Evolutionary conservation across 2,797 vertebrate species (phyloP), one percentile per base, ranked within the genome.

Genomic region (Lates japonicus): DNA sequence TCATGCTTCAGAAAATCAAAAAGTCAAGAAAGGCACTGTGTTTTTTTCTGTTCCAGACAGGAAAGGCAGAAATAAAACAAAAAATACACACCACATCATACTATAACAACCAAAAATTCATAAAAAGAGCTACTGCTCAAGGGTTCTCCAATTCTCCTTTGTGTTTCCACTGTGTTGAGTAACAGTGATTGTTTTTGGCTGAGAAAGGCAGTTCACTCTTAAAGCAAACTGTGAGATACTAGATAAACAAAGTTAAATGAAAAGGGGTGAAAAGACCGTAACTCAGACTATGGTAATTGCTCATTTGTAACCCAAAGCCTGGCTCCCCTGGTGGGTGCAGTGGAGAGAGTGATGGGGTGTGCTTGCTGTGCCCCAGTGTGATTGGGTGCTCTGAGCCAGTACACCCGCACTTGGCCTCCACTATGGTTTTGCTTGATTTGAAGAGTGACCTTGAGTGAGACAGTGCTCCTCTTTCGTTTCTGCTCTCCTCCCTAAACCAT

Each of bases 361-460:
- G 71, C 72, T 70, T 41, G 76, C 77, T 25, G 72, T 80, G 86
- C 75, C 83, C 86, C 76, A 61, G 78, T 86, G 85, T 87, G 87
- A 88, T 87, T 88, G 80, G 83, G 73, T 80, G 83, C 81, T 84
- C 72, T 80, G 81, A 91, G 92, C 91, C 89, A 90, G 76, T 81
- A 85, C 82, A 86, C 81, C 76, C 84, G 80, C 76, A 75, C 88
- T 83, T 86, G 74, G 84, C 78, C 89, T 88, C 89, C 85, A 89
- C 81, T 88, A 83, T 77, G 82, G 72, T 75, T 85, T 29, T 88
- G 83, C 84, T 87, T 74, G 87, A 90, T 91, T 90, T 87, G 85
- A 90, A 80, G 76, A 90, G 87, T 92, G 91, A 94, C 94, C 92
- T 93, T 94, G 93, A 92, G 67, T 78, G 85, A 91, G 78, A 83